Conservation (phyloP, 2,113 vertebrate genomes). For the Galeopterus variegatus region DNA sequence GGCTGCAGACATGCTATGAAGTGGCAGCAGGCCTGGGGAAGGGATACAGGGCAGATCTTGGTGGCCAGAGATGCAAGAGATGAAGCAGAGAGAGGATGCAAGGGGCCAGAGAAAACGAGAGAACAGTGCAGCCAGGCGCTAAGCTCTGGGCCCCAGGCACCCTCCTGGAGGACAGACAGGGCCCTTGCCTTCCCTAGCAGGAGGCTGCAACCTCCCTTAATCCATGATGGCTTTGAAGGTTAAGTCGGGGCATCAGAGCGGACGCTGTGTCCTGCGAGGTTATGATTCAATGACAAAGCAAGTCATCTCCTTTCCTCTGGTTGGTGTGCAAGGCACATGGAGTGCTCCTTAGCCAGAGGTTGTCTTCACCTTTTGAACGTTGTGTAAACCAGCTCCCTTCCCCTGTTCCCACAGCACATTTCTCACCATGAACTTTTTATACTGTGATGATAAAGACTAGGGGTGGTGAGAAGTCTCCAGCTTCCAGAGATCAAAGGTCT, state of each 20-base stretch:
- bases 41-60: accelerated
- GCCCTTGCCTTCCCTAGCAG: neutral
- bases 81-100: neutral
- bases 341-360: neutral
- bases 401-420: neutral
- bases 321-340: neutral
- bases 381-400: too few relatives aligned
- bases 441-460: neutral
- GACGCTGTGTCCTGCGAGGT: neutral
- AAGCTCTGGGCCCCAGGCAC: neutral
- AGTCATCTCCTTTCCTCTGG: neutral
- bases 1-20: neutral
- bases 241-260: neutral
- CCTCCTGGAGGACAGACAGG: neutral
- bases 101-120: neutral
- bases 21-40: neutral
- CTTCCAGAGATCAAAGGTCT: neutral
- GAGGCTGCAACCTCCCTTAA: neutral
- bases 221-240: accelerated
- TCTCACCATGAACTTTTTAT: neutral
- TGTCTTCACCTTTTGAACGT: neutral
- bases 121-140: neutral
- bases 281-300: neutral
- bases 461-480: neutral
- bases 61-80: accelerated